Evolutionary conservation across 2,888 invertebrate species (phyloP), one percentile per base, ranked within the genome.

Genomic region (Lamellibrachia columna): DNA sequence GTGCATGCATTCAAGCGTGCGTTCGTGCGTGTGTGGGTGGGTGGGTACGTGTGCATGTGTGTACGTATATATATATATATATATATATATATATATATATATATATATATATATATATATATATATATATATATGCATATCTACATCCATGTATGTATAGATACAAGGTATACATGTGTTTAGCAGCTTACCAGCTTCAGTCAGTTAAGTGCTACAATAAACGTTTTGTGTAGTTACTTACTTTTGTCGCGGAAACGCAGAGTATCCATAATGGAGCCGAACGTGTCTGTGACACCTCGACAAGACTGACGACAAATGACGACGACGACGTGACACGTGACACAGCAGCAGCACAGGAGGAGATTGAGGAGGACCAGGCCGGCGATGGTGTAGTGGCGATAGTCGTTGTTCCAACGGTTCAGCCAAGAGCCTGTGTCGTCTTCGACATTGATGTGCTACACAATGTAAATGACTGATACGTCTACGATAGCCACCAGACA

Each of bases 341-440:
- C 75, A 75, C 75, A 75, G 22, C 75, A 75, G 22, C 11, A 75
- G 22, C 75, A 75, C 75, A 75, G 11, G 15, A 75, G 22, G 22
- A 75, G 11, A n/a, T 75, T 75, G 75, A 75, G 75, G 6, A 75
- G 75, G 75, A 75, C 75, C 22, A 75, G 75, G 75, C 75, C 75
- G 75, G 75, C 75, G 22, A 75, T 75, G 75, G 75, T 75, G 75
- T 75, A 75, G 75, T 75, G 75, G 75, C 75, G 75, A n/a, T 75
- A 75, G 22, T 75, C 3, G 15, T 75, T 22, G 75, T 75, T 22
- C 75, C 75, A 75, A 11, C 75, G 75, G 22, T 75, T n/a, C 75
- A 75, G 75, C 75, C 75, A 75, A n/a, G 75, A 75, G 75, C n/a
- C 75, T 15, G n/a, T 3, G 22, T 6, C 75, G 2, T n/a, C 75